These are phyloP conservation scores for Orycteropus afer DNA, from an alignment of 2,113 vertebrate species.

Conservation along the genomic window DNA sequence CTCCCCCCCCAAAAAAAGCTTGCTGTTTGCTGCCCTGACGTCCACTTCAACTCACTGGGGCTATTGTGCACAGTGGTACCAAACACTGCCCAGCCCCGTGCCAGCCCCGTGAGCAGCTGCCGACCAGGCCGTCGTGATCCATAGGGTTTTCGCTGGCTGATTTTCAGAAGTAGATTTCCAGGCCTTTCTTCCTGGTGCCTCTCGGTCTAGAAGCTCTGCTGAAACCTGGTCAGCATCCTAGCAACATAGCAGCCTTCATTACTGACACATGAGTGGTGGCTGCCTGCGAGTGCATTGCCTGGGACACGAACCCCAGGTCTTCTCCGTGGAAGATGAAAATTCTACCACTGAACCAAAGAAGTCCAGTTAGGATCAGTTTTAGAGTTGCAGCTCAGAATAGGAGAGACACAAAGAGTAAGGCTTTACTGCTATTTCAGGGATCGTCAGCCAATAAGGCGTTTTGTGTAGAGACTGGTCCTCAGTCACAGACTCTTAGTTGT, in stretches of 20 bases:
- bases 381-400: neutral
- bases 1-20: neutral
- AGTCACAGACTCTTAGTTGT: neutral
- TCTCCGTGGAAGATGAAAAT: neutral
- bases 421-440: neutral
- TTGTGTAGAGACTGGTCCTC: neutral
- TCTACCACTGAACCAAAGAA: neutral
- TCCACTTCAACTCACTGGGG: too few species aligned
- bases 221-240: neutral
- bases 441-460: neutral
- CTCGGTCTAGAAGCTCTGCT: neutral
- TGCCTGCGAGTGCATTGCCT: fast-evolving
- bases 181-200: neutral
- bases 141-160: neutral
- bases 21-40: too few species aligned
- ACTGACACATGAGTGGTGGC: neutral
- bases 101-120: too few species aligned
- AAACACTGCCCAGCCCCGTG: too few species aligned
- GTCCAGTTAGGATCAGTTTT: neutral
- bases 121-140: too few species aligned
- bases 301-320: neutral
- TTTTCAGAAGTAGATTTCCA: neutral
- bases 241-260: too few species aligned
- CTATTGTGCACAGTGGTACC: too few species aligned
- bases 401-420: neutral